A percentile compares a stretch with the other conserved stretches of the same genome.
Conservation (phyloP, 30 jellyfish, hydroid and myxozoan species). For the Clytia hemisphaerica region DNA sequence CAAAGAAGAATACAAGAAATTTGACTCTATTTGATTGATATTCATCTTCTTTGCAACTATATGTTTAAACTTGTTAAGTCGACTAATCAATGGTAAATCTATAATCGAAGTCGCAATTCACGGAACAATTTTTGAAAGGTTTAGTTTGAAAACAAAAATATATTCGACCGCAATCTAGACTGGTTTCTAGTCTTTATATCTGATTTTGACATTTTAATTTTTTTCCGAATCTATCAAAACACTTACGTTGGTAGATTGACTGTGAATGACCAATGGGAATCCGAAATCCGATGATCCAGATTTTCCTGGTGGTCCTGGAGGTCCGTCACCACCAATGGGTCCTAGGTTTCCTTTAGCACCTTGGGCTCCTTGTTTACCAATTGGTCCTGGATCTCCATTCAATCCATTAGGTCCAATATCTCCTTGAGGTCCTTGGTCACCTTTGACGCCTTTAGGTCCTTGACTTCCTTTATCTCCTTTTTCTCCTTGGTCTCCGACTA, state of each 20-base stretch:
- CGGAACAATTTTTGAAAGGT: too few species aligned
- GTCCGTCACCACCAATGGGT: slow-evolving; percentile 54
- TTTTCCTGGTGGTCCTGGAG: slow-evolving; percentile 68
- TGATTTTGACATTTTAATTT: too few species aligned
- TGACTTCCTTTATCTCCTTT: slow-evolving; percentile 53
- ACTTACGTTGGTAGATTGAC: slow-evolving; percentile 74
- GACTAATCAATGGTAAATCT: too few species aligned
- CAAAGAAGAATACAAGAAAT: too few species aligned
- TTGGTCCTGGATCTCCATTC: slow-evolving; percentile 51
- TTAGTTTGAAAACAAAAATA: too few species aligned
- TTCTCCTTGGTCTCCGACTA: slow-evolving; percentile 1
- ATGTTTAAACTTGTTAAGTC: too few species aligned
- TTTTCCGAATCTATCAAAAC: too few species aligned
- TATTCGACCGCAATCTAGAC: too few species aligned
- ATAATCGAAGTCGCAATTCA: too few species aligned
- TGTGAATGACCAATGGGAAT: slow-evolving; percentile 68
- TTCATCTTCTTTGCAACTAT: too few species aligned
- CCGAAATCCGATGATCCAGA: slow-evolving; percentile 94
- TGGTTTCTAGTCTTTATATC: too few species aligned
- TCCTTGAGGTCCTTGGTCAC: slow-evolving; percentile 68
- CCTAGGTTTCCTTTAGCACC: slow-evolving; percentile 67
- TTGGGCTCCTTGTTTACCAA: slow-evolving; percentile 63
- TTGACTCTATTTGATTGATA: too few species aligned
- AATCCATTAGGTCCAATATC: slow-evolving; percentile 49
- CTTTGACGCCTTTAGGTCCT: slow-evolving; percentile 61